Conservation (phyloP, 2,888 invertebrate genomes). For the Ceratothoa steindachneri region DNA sequence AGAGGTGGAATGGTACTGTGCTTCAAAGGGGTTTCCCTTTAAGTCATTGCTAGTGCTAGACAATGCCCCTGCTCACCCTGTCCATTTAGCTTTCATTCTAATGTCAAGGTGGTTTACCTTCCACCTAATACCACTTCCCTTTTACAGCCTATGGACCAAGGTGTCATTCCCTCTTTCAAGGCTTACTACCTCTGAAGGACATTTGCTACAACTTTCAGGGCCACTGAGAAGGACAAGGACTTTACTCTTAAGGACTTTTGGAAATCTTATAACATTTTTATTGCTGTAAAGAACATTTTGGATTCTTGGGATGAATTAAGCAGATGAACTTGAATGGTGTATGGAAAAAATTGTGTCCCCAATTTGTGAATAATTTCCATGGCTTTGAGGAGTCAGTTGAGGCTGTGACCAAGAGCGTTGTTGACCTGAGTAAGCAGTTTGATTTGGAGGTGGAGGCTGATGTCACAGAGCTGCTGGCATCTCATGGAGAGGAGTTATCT, state of each 20-base stretch:
- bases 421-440: too few relatives aligned
- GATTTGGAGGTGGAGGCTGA: too few relatives aligned
- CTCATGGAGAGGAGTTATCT: too few relatives aligned
- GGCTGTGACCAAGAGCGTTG: too few relatives aligned
- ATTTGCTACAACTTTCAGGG: background rate
- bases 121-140: background rate
- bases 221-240: background rate
- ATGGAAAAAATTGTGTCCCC: background rate
- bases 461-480: too few relatives aligned
- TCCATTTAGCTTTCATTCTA: background rate
- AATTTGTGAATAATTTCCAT: background rate
- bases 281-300: background rate
- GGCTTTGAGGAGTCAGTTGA: too few relatives aligned
- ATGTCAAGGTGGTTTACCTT: background rate
- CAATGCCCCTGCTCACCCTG: background rate
- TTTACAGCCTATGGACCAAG: background rate
- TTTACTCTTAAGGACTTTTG: background rate
- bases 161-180: background rate
- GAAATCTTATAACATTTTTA: background rate
- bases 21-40: conserved; percentile 21
- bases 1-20: conserved; percentile 28
- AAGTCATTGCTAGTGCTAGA: conserved; percentile 4
- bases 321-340: background rate
- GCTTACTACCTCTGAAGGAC: background rate
- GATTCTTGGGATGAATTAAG: background rate